Evolutionary conservation across 1,140 invertebrate genomes (phyloP).

Genomic region (Pristionchus pacificus): DNA sequence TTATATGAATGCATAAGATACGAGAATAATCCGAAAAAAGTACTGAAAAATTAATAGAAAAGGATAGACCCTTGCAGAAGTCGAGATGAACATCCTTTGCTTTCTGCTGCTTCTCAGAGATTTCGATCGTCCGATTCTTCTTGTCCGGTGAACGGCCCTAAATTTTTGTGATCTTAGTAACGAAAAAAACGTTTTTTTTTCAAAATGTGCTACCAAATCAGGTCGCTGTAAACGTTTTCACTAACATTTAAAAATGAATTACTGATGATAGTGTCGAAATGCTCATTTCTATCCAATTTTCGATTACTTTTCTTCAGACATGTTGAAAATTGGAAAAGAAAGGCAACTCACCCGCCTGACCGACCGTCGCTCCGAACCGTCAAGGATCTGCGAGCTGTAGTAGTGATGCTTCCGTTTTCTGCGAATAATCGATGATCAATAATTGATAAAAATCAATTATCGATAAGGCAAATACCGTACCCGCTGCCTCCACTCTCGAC

Average conservation of each 20-base stretch:
- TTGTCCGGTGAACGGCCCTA: not conserved
- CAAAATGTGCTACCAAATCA: too few relatives aligned
- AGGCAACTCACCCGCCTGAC: not conserved
- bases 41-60: too few relatives aligned
- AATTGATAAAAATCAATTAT: too few relatives aligned
- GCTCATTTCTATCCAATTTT: too few relatives aligned
- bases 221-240: too few relatives aligned
- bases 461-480: not conserved
- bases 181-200: not conserved
- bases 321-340: too few relatives aligned
- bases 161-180: not conserved
- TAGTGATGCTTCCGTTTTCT: not conserved
- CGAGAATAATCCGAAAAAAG: too few relatives aligned
- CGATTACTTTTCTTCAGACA: too few relatives aligned
- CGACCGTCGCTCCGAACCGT: not conserved
- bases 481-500: conserved; percentile 2
- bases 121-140: not conserved
- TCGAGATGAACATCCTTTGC: conserved; percentile 14
- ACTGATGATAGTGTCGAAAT: too few relatives aligned
- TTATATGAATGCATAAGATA: too few relatives aligned
- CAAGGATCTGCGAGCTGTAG: conserved; percentile 8
- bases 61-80: conserved; percentile 7
- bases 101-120: conserved; percentile 1
- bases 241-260: too few relatives aligned
- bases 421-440: too few relatives aligned